These are phyloP conservation scores for Anguilla rostrata DNA, from an alignment of 2,113 vertebrate genomes.

Conservation along the genomic window DNA sequence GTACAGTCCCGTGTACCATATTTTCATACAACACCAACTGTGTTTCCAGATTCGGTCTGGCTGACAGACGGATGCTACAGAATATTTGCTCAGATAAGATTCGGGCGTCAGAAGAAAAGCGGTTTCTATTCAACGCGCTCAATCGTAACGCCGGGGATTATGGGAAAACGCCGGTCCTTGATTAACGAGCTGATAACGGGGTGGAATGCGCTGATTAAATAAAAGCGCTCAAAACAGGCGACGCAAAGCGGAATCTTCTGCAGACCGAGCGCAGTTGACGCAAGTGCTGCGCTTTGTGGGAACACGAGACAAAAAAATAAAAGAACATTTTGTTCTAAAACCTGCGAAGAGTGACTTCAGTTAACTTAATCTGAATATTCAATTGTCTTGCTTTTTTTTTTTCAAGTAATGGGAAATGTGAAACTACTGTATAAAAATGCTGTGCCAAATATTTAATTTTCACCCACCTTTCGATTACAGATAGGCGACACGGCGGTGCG, in stretches of 20 bases:
- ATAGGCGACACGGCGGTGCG: too few species aligned
- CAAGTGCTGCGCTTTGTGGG: neutral
- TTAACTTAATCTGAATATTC: neutral
- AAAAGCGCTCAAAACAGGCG: neutral
- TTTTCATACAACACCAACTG: constrained; percentile 24
- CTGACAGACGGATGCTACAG: constrained; percentile 24
- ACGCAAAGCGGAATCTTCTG: neutral
- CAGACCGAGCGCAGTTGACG: neutral
- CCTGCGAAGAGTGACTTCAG: neutral
- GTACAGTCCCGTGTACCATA: neutral
- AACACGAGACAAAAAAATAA: neutral
- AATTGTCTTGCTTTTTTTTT: neutral
- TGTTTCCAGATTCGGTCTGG: neutral
- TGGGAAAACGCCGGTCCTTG: neutral
- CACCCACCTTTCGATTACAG: neutral
- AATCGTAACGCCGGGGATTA: constrained; percentile 25
- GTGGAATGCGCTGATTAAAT: neutral
- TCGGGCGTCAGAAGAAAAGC: neutral
- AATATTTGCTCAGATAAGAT: constrained; percentile 22
- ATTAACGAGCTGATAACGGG: neutral
- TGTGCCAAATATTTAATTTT: neutral
- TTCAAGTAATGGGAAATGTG: neutral
- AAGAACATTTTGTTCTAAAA: neutral
- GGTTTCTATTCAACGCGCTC: neutral
- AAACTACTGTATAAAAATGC: neutral